A percentile compares a stretch with the other conserved stretches of the same genome.
Conservation (phyloP, 2,113 vertebrate species). For the Himantopus leucocephalus region DNA sequence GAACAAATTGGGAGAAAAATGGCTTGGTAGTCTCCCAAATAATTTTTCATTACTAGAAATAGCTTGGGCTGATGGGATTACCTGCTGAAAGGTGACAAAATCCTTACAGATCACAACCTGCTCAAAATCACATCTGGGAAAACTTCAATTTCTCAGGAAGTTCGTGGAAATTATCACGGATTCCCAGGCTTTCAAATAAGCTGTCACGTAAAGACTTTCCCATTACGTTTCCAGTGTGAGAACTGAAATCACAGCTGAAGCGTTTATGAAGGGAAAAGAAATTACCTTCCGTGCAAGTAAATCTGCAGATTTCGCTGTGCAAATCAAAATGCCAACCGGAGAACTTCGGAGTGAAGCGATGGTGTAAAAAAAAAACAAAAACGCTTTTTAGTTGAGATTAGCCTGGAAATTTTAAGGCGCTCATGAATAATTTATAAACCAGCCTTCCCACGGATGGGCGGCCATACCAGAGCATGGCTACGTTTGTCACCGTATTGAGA, state of each 20-base stretch:
- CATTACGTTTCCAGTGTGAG: neutral
- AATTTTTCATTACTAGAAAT: neutral
- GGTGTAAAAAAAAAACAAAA: neutral
- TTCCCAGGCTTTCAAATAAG: neutral
- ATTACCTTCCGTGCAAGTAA: neutral
- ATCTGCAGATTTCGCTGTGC: neutral
- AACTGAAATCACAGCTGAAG: neutral
- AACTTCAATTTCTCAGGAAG: neutral
- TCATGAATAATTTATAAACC: slow-evolving; percentile 14
- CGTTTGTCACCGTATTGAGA: neutral
- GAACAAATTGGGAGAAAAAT: neutral
- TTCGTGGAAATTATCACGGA: fast-evolving
- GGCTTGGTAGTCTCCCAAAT: neutral
- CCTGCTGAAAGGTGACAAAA: neutral
- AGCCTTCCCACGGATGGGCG: neutral
- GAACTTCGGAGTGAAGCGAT: neutral
- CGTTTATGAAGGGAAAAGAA: neutral
- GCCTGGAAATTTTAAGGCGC: neutral
- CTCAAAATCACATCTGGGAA: neutral
- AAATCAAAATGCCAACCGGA: neutral
- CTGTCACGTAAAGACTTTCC: neutral
- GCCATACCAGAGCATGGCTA: neutral
- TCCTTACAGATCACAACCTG: neutral
- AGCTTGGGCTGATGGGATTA: neutral
- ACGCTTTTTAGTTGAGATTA: neutral